Evolutionary conservation across 2,113 vertebrate species (phyloP).

Genomic region (Melanocharis versteri): DNA sequence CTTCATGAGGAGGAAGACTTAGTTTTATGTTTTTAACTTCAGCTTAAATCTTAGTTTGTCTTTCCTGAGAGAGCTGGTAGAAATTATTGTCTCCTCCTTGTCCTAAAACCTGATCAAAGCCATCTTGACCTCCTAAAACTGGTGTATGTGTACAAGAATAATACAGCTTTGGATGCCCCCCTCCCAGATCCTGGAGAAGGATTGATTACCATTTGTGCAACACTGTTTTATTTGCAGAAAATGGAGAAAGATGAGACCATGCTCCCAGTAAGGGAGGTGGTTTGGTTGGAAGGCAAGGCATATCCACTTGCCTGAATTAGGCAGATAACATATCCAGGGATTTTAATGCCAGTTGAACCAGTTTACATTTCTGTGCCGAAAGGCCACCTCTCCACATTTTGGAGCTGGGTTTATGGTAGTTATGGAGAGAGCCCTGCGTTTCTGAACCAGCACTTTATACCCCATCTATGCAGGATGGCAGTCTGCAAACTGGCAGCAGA

Average conservation of each 20-base stretch:
- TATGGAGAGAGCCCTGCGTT: not conserved
- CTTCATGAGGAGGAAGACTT: not conserved
- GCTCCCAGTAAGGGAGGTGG: not conserved
- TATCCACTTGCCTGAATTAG: not conserved
- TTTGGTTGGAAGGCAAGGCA: not conserved
- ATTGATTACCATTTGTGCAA: not conserved
- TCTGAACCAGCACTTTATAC: not conserved
- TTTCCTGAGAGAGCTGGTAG: not conserved
- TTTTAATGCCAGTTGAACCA: not conserved
- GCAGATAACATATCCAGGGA: not conserved
- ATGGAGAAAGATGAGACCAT: not conserved
- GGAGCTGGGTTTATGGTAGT: not conserved
- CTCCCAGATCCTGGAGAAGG: not conserved
- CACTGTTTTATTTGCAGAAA: not conserved
- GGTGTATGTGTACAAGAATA: not conserved
- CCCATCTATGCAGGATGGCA: not conserved
- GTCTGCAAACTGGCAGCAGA: not conserved
- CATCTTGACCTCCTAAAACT: not conserved
- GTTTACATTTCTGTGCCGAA: not conserved
- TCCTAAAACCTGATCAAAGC: not conserved
- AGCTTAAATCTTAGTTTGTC: not conserved
- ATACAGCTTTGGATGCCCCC: not conserved
- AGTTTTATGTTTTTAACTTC: not conserved
- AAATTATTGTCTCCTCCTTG: not conserved
- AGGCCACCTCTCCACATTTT: not conserved